phyloP scores from a whole-genome alignment of 2,797 vertebrate species.

The Columba guinea region DNA sequence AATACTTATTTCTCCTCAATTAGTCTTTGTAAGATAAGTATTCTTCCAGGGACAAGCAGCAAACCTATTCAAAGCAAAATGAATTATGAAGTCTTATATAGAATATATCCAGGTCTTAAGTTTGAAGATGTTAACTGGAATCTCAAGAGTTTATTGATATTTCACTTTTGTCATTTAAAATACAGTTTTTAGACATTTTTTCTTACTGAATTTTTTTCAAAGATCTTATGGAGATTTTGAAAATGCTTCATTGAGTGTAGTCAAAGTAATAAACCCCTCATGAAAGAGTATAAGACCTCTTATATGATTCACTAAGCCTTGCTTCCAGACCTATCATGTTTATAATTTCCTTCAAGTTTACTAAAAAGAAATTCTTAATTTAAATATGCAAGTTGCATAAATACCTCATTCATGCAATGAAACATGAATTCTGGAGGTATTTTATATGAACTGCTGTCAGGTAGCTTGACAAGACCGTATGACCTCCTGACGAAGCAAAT shows the following conservation, averaged over 20 bases:
- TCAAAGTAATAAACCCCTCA: neutral
- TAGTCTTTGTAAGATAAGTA: neutral
- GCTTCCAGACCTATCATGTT: neutral
- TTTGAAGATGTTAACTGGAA: neutral
- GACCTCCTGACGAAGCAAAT: neutral
- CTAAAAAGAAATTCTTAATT: neutral
- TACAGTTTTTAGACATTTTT: neutral
- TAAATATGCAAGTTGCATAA: neutral
- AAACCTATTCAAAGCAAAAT: neutral
- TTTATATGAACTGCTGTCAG: neutral
- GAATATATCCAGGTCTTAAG: neutral
- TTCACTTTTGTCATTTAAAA: neutral
- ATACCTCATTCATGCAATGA: neutral
- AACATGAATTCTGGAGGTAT: neutral
- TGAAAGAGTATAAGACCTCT: neutral
- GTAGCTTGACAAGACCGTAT: neutral
- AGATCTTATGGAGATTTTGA: neutral
- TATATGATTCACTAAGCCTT: neutral
- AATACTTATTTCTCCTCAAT: neutral
- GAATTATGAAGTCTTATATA: neutral
- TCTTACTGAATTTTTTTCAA: neutral
- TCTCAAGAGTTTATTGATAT: neutral
- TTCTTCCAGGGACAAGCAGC: neutral
- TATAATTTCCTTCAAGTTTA: neutral
- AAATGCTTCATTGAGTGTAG: neutral